Evolutionary conservation across 2,888 invertebrate species (phyloP).

Genomic region (Apamea monoglypha): DNA sequence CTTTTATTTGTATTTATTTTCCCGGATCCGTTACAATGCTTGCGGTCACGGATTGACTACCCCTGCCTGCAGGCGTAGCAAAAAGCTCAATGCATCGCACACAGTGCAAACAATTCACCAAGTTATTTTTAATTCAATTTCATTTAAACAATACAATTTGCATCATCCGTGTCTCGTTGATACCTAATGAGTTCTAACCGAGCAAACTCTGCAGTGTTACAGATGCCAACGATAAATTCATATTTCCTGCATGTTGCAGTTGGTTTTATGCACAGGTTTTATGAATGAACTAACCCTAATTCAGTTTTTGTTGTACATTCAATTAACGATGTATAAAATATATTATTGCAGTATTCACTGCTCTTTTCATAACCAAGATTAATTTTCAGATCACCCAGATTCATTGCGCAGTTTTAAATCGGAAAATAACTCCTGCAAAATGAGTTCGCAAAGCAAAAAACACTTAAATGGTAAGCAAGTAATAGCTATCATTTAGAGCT

Average conservation of each 20-base stretch:
- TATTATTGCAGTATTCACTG: not conserved
- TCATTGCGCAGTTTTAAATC: constrained; percentile 24
- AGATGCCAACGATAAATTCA: constrained; percentile 18
- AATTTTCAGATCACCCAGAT: constrained; percentile 21
- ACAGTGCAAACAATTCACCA: constrained; percentile 10
- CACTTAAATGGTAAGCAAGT: constrained; percentile 54
- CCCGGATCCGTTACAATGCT: constrained; percentile 39
- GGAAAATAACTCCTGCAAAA: constrained; percentile 34
- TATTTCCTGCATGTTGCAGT: constrained; percentile 2
- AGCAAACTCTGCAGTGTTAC: not conserved
- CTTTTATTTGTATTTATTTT: constrained; percentile 58
- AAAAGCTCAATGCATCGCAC: constrained; percentile 39
- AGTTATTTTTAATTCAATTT: constrained; percentile 14
- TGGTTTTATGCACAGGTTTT: not conserved
- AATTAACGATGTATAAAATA: not conserved
- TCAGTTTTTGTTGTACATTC: constrained; percentile 18
- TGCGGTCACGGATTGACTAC: constrained; percentile 51
- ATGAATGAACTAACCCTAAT: constrained; percentile 15
- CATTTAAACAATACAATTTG: constrained; percentile 16
- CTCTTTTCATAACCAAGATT: not conserved
- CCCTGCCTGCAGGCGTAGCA: constrained; percentile 26
- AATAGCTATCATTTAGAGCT: constrained; percentile 47
- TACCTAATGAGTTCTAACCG: constrained; percentile 19
- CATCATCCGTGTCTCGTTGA: constrained; percentile 10
- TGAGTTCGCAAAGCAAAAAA: constrained; percentile 46